phyloP scores from a whole-genome alignment of 2,113 vertebrate genomes.

The Strigops habroptila region DNA sequence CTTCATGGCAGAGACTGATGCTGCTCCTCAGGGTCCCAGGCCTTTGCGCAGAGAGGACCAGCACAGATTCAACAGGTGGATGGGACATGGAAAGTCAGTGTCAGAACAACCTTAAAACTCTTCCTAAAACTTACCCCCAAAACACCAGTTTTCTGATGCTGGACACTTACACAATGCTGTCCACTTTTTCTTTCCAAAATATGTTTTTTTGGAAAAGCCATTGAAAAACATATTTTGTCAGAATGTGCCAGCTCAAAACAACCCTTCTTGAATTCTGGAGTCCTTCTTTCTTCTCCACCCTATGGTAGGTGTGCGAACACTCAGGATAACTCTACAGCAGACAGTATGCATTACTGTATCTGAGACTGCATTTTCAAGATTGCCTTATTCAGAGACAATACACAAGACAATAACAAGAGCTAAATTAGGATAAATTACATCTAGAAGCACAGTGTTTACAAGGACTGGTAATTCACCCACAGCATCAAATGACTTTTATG shows the following conservation, averaged over 20 bases:
- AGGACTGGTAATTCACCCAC: slow-evolving; percentile 34
- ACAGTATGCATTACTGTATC: background rate
- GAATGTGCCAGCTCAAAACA: background rate
- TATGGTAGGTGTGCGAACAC: background rate
- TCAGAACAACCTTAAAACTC: background rate
- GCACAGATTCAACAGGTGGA: background rate
- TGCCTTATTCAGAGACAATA: slow-evolving; percentile 12
- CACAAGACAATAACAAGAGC: slow-evolving; percentile 24
- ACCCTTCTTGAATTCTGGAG: background rate
- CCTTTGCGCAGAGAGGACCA: background rate
- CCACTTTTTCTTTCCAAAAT: background rate
- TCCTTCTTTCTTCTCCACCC: background rate
- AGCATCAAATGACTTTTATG: background rate
- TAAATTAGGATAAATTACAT: slow-evolving; percentile 61
- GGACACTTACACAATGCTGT: background rate
- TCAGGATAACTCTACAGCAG: background rate
- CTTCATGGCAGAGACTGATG: background rate
- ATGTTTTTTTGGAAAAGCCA: background rate
- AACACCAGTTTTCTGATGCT: background rate
- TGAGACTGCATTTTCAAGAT: background rate
- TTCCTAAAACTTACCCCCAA: background rate
- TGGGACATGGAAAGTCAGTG: background rate
- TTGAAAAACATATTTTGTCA: background rate
- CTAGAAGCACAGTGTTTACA: slow-evolving; percentile 27
- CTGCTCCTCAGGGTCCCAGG: background rate